Conservation (phyloP, 2,888 invertebrate species). For the Sialis lutaria region DNA sequence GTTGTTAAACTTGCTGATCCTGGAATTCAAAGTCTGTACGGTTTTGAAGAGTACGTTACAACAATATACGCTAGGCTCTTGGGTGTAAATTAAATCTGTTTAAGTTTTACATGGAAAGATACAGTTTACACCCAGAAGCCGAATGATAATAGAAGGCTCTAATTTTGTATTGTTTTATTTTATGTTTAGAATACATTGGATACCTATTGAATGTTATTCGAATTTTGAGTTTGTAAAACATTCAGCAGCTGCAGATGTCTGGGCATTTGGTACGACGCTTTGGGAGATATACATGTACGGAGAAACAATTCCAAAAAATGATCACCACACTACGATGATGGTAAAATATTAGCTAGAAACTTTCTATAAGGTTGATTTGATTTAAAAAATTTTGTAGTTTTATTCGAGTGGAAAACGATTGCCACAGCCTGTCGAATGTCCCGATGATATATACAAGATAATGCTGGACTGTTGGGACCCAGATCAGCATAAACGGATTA, state of each 20-base stretch:
- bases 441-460: conserved; percentile 53
- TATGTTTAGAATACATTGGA: conserved; percentile 65
- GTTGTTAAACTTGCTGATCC: conserved; percentile 72
- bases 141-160: too few relatives aligned
- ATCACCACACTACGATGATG: conserved; percentile 19
- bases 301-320: conserved; percentile 18
- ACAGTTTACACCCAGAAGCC: too few relatives aligned
- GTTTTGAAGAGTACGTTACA: not conserved
- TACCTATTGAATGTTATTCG: conserved; percentile 66
- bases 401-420: conserved; percentile 51
- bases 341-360: conserved; percentile 12
- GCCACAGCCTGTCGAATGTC: conserved; percentile 50
- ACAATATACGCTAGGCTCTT: too few relatives aligned
- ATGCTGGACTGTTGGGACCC: conserved; percentile 70
- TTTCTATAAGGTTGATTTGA: not conserved
- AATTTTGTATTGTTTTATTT: not conserved
- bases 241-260: conserved; percentile 63
- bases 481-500: conserved; percentile 50
- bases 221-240: conserved; percentile 48
- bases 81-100: too few relatives aligned
- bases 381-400: conserved; percentile 26
- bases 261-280: conserved; percentile 81
- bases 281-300: conserved; percentile 87
- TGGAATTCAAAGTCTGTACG: conserved; percentile 45
- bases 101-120: too few relatives aligned